Evolutionary conservation across 2,888 invertebrate species (phyloP).

Genomic region (Linyphia triangularis): DNA sequence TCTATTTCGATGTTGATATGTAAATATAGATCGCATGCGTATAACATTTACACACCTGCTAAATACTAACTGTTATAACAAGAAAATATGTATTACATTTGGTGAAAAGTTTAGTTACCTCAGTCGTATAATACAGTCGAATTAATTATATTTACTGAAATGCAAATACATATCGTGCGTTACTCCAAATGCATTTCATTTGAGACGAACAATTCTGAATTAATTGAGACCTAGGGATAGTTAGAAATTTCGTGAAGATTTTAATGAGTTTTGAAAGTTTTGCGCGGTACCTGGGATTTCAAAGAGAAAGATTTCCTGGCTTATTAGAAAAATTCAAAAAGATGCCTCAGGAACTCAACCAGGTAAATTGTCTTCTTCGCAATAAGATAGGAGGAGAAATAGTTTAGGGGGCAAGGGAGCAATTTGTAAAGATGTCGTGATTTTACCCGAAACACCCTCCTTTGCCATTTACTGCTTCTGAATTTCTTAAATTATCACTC

Average conservation of each 20-base stretch:
- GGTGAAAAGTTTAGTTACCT: no score
- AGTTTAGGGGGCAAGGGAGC: constrained; percentile 14
- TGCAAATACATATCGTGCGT: not conserved
- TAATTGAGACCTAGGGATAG: not conserved
- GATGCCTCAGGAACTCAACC: not conserved
- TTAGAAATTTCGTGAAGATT: not conserved
- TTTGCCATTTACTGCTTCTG: not conserved
- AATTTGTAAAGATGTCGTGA: constrained; percentile 13
- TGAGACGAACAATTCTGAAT: not conserved
- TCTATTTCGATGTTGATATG: no score
- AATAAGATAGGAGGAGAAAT: not conserved
- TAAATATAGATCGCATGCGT: no score
- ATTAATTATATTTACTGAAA: not conserved
- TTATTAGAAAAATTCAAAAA: not conserved
- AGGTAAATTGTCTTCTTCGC: constrained; percentile 3
- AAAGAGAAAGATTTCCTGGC: not conserved
- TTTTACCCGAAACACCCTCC: not conserved
- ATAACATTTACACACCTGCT: no score
- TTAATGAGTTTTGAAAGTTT: not conserved
- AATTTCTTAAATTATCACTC: not conserved
- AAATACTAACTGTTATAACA: no score
- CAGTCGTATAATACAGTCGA: not conserved
- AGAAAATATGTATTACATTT: no score
- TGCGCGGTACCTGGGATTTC: not conserved
- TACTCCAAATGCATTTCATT: not conserved